Conservation (phyloP, 2,888 invertebrate genomes). For the Cataglyphis albicans region DNA sequence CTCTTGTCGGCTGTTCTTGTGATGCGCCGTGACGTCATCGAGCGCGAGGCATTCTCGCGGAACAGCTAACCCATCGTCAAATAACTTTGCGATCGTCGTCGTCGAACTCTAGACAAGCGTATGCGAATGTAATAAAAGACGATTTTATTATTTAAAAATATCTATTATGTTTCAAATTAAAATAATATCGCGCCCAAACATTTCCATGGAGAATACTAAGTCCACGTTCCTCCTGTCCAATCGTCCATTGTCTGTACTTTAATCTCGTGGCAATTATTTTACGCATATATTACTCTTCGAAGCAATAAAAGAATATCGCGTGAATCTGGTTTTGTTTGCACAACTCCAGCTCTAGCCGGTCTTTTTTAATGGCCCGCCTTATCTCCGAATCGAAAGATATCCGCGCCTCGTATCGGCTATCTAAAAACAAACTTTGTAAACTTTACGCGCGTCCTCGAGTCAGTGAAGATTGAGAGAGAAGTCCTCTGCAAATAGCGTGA, state of each 20-base stretch:
- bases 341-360: slow-evolving; percentile 62
- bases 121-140: not conserved
- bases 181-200: not conserved
- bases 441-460: slow-evolving; percentile 49
- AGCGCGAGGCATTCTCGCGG: not conserved
- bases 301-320: slow-evolving; percentile 27
- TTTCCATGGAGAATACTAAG: not conserved
- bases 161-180: not conserved
- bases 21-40: slow-evolving; percentile 52
- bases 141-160: not conserved
- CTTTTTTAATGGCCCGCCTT: slow-evolving; percentile 69
- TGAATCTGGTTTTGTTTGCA: slow-evolving; percentile 75
- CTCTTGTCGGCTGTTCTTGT: slow-evolving; percentile 71
- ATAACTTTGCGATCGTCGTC: not conserved
- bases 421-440: slow-evolving; percentile 69
- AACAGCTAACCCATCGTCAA: slow-evolving; percentile 1
- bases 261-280: not conserved
- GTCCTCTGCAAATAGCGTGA: slow-evolving; percentile 73
- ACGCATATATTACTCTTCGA: slow-evolving; percentile 10
- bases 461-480: slow-evolving; percentile 60
- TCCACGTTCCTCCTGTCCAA: not conserved
- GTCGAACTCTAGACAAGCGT: not conserved
- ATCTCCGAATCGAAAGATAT: slow-evolving; percentile 77
- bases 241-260: not conserved
- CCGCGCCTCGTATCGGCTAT: slow-evolving; percentile 69